Evolutionary conservation across 2,888 invertebrate genomes (phyloP).

Genomic region (Coelogynopora nodosa): DNA sequence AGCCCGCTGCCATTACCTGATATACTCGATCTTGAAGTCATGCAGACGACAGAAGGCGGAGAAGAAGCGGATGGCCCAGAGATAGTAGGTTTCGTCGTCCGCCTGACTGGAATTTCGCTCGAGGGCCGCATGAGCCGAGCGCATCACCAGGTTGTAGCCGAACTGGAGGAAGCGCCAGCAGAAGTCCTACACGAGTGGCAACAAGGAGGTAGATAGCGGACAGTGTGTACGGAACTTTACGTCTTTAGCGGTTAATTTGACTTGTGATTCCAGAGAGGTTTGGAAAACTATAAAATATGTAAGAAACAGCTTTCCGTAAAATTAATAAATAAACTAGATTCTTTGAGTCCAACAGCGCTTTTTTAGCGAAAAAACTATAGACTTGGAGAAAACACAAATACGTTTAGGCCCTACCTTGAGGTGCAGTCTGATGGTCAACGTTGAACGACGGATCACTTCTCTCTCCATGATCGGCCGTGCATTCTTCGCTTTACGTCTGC

Average conservation of each 20-base stretch:
- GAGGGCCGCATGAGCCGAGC: constrained; percentile 62
- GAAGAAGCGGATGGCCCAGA: constrained; percentile 89
- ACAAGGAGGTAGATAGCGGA: too few species aligned
- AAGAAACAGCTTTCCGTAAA: too few species aligned
- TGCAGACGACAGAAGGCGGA: constrained; percentile 91
- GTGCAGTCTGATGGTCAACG: constrained; percentile 67
- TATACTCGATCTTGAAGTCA: constrained; percentile 78
- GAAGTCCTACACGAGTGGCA: constrained; percentile 71
- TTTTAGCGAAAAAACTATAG: too few species aligned
- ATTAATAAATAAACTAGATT: too few species aligned
- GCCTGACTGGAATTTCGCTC: constrained; percentile 67
- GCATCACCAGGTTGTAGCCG: constrained; percentile 87
- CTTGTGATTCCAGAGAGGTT: too few species aligned
- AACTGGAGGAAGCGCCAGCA: constrained; percentile 85
- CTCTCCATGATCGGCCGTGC: constrained; percentile 70
- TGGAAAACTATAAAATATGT: too few species aligned
- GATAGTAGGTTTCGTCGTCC: constrained; percentile 85
- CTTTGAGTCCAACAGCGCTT: too few species aligned
- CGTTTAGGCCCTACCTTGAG: neutral
- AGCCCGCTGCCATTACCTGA: constrained; percentile 69
- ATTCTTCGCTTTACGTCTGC: constrained; percentile 73
- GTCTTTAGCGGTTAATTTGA: too few species aligned
- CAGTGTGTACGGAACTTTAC: too few species aligned
- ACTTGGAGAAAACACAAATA: too few species aligned
- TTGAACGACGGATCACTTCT: constrained; percentile 73